A percentile compares a stretch with the other conserved stretches of the same genome.
Conservation (phyloP, 2,797 vertebrate genomes). For the Psittacula derbiana region DNA sequence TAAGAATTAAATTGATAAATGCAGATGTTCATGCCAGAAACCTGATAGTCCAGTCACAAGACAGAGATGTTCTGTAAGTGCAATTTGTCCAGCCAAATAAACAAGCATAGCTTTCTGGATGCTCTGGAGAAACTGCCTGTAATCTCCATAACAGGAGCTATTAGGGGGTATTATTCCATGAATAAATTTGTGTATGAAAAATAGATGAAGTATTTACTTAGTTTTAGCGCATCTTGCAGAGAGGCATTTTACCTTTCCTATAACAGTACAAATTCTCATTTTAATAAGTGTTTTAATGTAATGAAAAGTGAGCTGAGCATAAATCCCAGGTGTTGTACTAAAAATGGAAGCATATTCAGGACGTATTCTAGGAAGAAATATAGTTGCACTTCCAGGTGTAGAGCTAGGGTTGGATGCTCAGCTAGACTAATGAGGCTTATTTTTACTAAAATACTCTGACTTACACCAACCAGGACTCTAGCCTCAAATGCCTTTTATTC, state of each 20-base stretch:
- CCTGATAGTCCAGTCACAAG: not conserved
- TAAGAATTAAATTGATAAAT: not conserved
- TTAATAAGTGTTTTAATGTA: slow-evolving; percentile 34
- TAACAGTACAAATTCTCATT: not conserved
- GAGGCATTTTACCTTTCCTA: not conserved
- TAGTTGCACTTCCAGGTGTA: slow-evolving; percentile 1
- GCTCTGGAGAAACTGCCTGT: not conserved
- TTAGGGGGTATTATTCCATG: not conserved
- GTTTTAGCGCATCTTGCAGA: not conserved
- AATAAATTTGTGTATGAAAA: slow-evolving; percentile 49
- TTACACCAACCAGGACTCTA: not conserved
- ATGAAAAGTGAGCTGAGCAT: not conserved
- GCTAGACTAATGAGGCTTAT: not conserved
- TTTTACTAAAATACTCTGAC: not conserved
- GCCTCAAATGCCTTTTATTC: not conserved
- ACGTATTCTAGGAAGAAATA: not conserved
- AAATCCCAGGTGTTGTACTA: slow-evolving; percentile 34
- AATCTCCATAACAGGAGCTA: not conserved
- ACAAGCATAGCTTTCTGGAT: not conserved
- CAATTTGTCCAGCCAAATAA: not conserved
- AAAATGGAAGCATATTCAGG: not conserved
- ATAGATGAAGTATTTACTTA: slow-evolving; percentile 42
- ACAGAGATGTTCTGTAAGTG: not conserved
- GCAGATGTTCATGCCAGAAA: not conserved
- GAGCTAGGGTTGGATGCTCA: not conserved